Conservation (phyloP, 2,797 vertebrate species). For the Avahi laniger region DNA sequence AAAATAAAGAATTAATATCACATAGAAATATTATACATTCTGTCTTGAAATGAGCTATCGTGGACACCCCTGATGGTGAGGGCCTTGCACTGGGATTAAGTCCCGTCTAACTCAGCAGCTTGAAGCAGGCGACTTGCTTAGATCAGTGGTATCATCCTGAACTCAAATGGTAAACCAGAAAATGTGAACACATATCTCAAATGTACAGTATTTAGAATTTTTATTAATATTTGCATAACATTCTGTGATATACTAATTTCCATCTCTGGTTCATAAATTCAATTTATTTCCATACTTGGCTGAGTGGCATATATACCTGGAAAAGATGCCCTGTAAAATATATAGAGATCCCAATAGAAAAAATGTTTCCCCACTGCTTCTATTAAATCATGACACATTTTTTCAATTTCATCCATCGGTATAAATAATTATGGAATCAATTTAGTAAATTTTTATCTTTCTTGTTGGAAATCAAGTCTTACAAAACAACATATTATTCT, state of each 20-base stretch:
- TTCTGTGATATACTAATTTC: neutral
- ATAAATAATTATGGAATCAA: neutral
- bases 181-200: neutral
- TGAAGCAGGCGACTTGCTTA: neutral
- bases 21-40: neutral
- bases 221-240: neutral
- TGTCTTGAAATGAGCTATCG: neutral
- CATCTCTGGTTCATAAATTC: neutral
- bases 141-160: neutral
- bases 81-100: neutral
- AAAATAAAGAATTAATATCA: neutral
- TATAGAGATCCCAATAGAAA: neutral
- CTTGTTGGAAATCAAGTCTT: neutral
- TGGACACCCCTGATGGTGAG: neutral
- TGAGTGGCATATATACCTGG: neutral
- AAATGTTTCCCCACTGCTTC: neutral
- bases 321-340: neutral
- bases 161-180: neutral
- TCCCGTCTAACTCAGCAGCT: neutral
- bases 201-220: neutral
- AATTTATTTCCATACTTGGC: neutral
- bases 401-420: neutral
- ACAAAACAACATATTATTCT: neutral
- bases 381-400: neutral
- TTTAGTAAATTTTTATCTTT: neutral